Percentiles rank a stretch among this genome's conserved stretches.
Evolutionary conservation across 2,797 vertebrate genomes (phyloP).

Genomic region (Sphaeramia orbicularis): DNA sequence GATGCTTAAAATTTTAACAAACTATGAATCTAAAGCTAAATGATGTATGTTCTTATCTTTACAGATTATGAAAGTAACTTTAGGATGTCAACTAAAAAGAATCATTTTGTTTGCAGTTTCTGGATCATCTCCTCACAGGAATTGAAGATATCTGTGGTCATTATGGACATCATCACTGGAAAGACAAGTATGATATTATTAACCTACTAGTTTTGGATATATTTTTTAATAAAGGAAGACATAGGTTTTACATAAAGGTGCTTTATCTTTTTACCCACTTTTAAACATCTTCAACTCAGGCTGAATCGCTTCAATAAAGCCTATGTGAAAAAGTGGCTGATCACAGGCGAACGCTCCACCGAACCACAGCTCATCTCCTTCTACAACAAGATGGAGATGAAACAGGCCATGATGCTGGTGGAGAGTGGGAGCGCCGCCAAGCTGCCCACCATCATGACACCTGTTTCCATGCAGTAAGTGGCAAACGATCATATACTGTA

Average conservation of each 20-base stretch:
- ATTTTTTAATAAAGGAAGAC: too few species aligned
- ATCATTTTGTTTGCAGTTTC: constrained; percentile 82
- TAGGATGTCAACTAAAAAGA: not conserved
- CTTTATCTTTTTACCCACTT: too few species aligned
- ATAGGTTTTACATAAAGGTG: too few species aligned
- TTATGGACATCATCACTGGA: constrained; percentile 97
- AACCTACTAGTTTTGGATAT: not conserved
- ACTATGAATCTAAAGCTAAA: too few species aligned
- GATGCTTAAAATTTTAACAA: too few species aligned
- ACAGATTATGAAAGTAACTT: too few species aligned
- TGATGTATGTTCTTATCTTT: too few species aligned
- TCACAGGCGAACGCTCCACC: constrained; percentile 91
- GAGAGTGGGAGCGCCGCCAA: constrained; percentile 90
- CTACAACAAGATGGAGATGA: constrained; percentile 98
- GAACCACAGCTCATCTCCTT: constrained; percentile 97
- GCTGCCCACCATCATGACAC: constrained; percentile 81
- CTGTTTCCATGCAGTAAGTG: constrained; percentile 84
- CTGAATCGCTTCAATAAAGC: constrained; percentile 94
- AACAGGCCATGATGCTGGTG: constrained; percentile 93
- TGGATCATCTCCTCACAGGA: constrained; percentile 95
- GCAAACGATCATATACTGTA: too few species aligned
- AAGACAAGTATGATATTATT: constrained; percentile 90
- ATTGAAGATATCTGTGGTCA: constrained; percentile 95
- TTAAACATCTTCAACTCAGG: constrained; percentile 70
- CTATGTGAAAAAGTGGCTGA: constrained; percentile 95